Evolutionary conservation across 1,140 invertebrate species (phyloP).

Genomic region (Dinoponera quadriceps): DNA sequence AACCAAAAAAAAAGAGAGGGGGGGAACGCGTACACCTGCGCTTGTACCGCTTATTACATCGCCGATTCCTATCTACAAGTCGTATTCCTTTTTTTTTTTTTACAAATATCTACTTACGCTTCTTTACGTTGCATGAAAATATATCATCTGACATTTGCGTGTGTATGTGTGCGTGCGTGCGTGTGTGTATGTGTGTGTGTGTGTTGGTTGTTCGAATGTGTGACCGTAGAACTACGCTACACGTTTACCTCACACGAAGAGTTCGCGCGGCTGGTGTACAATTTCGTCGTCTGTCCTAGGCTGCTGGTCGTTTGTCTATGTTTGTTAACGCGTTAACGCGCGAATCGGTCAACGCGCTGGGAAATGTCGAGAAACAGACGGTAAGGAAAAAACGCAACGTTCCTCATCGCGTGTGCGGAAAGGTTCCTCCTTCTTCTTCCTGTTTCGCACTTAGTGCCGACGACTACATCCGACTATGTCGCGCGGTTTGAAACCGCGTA

Average conservation of each 20-base stretch:
- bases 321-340: no score
- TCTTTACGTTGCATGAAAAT: constrained; percentile 46
- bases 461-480: background rate
- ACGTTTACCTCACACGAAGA: no score
- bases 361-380: constrained; percentile 8
- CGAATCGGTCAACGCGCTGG: no score
- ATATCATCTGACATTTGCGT: constrained; percentile 40
- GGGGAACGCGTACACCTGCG: background rate
- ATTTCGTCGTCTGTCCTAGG: no score
- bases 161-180: background rate
- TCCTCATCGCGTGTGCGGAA: background rate
- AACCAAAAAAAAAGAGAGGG: constrained; percentile 17
- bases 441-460: constrained; percentile 7
- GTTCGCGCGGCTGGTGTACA: no score
- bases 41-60: constrained; percentile 20
- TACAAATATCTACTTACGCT: constrained; percentile 37
- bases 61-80: constrained; percentile 42
- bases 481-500: background rate
- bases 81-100: constrained; percentile 25
- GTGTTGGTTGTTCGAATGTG: no score
- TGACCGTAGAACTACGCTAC: no score
- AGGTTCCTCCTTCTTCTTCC: background rate
- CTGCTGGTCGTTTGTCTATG: no score
- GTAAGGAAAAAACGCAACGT: background rate
- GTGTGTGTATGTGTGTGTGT: no score